These are phyloP conservation scores for Chloroceryle inda DNA, from an alignment of 2,797 vertebrate species.

Conservation along the genomic window DNA sequence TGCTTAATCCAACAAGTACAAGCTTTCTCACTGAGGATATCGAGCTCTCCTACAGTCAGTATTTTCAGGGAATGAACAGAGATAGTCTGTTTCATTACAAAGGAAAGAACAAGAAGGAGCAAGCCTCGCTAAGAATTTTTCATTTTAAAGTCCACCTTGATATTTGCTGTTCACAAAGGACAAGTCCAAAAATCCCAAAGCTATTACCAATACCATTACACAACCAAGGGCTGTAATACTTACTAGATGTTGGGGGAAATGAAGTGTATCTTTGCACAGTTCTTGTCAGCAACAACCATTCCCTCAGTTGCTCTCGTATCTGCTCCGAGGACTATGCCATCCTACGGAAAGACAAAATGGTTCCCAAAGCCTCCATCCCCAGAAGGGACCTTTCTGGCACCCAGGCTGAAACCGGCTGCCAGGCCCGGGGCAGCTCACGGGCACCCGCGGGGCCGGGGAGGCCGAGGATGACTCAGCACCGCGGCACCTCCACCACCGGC, in stretches of 20 bases:
- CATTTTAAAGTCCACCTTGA: fast-evolving
- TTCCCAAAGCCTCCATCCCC: fast-evolving
- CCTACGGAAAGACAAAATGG: background rate
- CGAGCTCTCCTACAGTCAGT: fast-evolving
- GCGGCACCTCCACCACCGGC: background rate
- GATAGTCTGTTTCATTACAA: background rate
- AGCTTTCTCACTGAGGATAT: fast-evolving
- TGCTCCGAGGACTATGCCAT: conserved; percentile 82
- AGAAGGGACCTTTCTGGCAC: fast-evolving
- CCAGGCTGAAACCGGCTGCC: fast-evolving
- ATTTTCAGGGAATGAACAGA: background rate
- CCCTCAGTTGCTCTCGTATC: conserved; percentile 97
- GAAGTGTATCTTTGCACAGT: conserved; percentile 98
- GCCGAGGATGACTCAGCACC: conserved; percentile 5
- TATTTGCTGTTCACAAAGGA: background rate
- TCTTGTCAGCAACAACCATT: conserved; percentile 98
- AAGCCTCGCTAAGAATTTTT: background rate
- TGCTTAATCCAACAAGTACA: fast-evolving
- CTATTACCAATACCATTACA: fast-evolving
- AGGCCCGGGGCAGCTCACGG: background rate
- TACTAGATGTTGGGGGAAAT: conserved; percentile 98
- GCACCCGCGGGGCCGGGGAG: background rate
- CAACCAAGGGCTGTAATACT: conserved; percentile 33
- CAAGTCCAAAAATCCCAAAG: fast-evolving
- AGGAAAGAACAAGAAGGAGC: fast-evolving